Base-by-base conservation (phyloP, 1,140 invertebrate species). In the Doryteuthis pealeii region DNA sequence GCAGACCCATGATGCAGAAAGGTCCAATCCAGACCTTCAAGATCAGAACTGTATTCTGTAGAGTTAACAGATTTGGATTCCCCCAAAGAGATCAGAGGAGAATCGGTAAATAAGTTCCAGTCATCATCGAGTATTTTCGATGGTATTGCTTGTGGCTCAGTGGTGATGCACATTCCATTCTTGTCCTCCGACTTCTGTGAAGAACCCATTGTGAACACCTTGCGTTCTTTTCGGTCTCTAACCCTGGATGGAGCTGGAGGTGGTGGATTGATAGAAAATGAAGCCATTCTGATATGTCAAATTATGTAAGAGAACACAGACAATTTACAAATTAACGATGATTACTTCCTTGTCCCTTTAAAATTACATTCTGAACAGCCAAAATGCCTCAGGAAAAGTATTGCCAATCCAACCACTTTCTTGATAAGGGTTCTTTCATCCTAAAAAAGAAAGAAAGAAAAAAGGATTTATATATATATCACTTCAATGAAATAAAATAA, bases 11-110 rank as follows among this genome's bases (percentile, higher is more conserved):
- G 4, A 6, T 49, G n/a, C 35, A 14, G 40, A n/a, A n/a, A 28
- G 71, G 43, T 79, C 74, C 83, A 85, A 66, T 82, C 81, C 26
- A 85, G 54, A 12, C 80, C 83, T 58, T 82, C 76, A 22, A 85
- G 72, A 62, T 85, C 83, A 72, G 45, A 74, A 4, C 80, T 70
- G 54, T 74, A 77, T 5, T 32, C 65, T 31, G 75, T 77, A 2
- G 33, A 30, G 28, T 32, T 28, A 65, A 43, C 65, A 43, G 40
- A 28, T 31, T 58, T 70, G 54, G 54, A 62, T 62, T 62, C 54
- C 35, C 35, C 35, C 35, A 40, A 40, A 3, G 35, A 40, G 35
- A 40, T 40, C 35, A 40, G 10, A 3, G 35, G 35, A 40, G 35
- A 40, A 40, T 40, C 35, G 10, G 35, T 40, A 40, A 40, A 40